Percentiles rank a stretch among this genome's conserved stretches.
phyloP scores from a whole-genome alignment of 2,797 vertebrate species.

The Dryobates pubescens region DNA sequence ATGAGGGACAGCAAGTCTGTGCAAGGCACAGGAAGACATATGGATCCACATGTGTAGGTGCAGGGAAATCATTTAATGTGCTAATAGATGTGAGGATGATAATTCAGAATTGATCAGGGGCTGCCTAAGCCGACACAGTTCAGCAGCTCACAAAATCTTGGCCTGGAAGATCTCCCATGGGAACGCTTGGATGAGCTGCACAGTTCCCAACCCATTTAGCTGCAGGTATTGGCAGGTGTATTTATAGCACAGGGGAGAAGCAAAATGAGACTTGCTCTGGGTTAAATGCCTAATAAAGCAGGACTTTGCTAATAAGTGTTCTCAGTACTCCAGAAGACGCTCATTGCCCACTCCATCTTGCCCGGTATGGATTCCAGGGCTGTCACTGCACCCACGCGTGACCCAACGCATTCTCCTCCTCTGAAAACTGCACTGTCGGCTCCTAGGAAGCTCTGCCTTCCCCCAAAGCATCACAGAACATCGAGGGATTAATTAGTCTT shows the following conservation, averaged over 20 bases:
- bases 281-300: background rate
- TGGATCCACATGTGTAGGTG: background rate
- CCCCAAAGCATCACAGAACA: background rate
- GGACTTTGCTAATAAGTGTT: background rate
- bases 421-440: background rate
- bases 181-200: background rate
- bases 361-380: background rate
- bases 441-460: background rate
- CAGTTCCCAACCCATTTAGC: background rate
- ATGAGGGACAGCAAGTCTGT: background rate
- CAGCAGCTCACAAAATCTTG: background rate
- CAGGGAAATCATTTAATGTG: background rate
- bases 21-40: background rate
- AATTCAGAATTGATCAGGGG: constrained; percentile 22
- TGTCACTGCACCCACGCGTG: accelerated
- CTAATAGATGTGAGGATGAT: background rate
- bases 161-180: background rate
- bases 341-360: background rate
- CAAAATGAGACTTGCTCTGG: constrained; percentile 8
- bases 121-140: background rate
- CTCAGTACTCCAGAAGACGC: background rate
- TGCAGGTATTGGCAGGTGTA: background rate
- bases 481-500: background rate
- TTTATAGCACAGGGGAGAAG: background rate
- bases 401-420: background rate